A percentile compares a stretch with the other conserved stretches of the same genome.
Evolutionary conservation across 2,888 invertebrate genomes (phyloP).

Genomic region (Perithous albicinctus): DNA sequence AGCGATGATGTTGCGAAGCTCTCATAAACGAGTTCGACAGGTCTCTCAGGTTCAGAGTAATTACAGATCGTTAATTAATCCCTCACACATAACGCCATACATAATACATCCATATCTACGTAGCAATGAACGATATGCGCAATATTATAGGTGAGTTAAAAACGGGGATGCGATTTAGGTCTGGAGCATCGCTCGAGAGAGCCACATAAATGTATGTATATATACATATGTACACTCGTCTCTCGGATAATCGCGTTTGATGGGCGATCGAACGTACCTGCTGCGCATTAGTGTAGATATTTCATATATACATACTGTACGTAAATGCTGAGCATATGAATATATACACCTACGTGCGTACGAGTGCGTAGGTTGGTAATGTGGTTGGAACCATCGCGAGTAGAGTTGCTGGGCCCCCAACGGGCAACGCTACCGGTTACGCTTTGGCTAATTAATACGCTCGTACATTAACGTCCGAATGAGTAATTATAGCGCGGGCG

Average conservation of each 20-base stretch:
- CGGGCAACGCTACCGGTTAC: conserved; percentile 68
- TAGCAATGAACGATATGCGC: background rate
- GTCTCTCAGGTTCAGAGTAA: conserved; percentile 43
- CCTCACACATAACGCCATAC: background rate
- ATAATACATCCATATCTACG: background rate
- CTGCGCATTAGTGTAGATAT: conserved; percentile 1
- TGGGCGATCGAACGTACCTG: conserved; percentile 35
- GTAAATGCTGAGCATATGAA: background rate
- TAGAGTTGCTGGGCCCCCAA: conserved; percentile 41
- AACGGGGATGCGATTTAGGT: conserved; percentile 52
- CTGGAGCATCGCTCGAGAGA: conserved; percentile 23
- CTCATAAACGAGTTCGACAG: conserved; percentile 52
- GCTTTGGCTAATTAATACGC: conserved; percentile 79
- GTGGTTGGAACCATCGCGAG: background rate
- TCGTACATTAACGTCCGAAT: conserved; percentile 80
- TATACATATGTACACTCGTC: conserved; percentile 24
- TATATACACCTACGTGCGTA: conserved; percentile 25
- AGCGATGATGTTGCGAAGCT: conserved; percentile 37
- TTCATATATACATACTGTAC: background rate
- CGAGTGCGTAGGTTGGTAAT: conserved; percentile 62
- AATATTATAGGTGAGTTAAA: conserved; percentile 33
- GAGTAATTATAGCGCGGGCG: conserved; percentile 76
- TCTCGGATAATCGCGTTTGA: conserved; percentile 62
- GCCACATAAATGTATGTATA: no score
- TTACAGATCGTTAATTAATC: conserved; percentile 64